Percentiles rank a stretch among this genome's conserved stretches.
Evolutionary conservation across 2,797 vertebrate species (phyloP).

Genomic region (Mus spretus): DNA sequence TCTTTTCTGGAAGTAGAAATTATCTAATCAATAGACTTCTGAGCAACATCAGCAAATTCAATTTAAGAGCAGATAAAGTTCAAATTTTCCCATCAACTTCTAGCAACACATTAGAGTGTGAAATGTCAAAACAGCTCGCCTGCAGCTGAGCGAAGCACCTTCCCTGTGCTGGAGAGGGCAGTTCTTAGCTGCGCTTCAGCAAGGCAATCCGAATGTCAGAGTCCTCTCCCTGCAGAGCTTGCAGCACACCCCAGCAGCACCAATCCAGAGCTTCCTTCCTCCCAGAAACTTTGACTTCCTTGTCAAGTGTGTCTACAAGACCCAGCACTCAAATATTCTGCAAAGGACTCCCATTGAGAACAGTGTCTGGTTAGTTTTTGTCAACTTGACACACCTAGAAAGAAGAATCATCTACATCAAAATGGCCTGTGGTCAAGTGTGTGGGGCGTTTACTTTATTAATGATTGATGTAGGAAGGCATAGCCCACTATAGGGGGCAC

Average conservation of each 20-base stretch:
- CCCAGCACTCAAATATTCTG: neutral
- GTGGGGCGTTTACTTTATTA: neutral
- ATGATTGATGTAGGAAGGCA: neutral
- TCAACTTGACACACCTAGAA: neutral
- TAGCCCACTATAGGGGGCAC: neutral
- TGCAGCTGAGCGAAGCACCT: accelerated
- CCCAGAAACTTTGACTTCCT: no score
- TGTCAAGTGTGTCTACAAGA: accelerated
- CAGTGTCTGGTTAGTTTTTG: neutral
- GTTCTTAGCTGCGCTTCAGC: accelerated
- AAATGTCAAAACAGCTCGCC: neutral
- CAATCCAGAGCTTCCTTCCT: accelerated
- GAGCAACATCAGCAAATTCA: conserved; percentile 55
- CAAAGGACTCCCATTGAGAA: neutral
- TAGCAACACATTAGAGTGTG: neutral
- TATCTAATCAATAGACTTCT: conserved; percentile 57
- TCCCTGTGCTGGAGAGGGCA: neutral
- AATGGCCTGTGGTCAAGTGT: neutral
- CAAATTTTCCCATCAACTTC: conserved; percentile 17
- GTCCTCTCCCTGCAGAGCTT: neutral
- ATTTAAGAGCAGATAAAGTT: conserved; percentile 54
- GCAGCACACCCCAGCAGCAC: accelerated
- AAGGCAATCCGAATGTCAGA: accelerated
- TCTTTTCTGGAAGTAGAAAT: conserved; percentile 74
- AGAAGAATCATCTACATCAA: neutral